Evolutionary conservation across 2,888 invertebrate genomes (phyloP), one percentile per base, ranked within the genome.

Genomic region (Teleiodes luculella): DNA sequence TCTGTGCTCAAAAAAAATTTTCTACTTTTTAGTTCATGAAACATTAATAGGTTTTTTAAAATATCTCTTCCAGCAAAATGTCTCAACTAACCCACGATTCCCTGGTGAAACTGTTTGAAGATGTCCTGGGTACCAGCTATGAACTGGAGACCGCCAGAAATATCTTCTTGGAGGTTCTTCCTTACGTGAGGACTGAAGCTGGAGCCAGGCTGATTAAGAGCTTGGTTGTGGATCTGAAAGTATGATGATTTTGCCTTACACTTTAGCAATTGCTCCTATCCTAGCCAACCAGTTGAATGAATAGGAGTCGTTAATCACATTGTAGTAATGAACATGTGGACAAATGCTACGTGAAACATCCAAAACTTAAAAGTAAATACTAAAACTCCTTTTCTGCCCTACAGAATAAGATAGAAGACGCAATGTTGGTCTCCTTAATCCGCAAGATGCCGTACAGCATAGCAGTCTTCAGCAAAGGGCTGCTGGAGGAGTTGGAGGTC

Each of bases 141-240:
- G 92, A 93, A 28, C 91, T 94, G 73, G 95, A 95, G 74, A 95
- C 95, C 0, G 92, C 93, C 20, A 90, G 93, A 45, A 94, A 94
- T 67, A 92, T 95, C 66, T 94, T 94, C 68, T 78, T 94, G 62
- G 94, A 95, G 72, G 91, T 93, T 0, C 83, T 95, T 31, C 94
- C 95, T 0, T 92, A 94, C 65, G 91, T 93, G 24, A 92, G 94
- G 39, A 94, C 93, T 6, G 91, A 91, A 30, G 92, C 92, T 0
- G 91, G 94, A 1, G 93, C 93, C 0, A 80, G 92, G 43, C 91
- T 95, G 49, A 92, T 94, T 30, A 88, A 92, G 57, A 91, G 94
- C 64, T 76, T 95, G 41, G 91, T 94, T 1, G 72, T 92, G 24
- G 90, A 92, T 30, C 84, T 88, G 36, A 86, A 82, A 80, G 86